Conservation (phyloP, 2,113 vertebrate species). For the Onychorhynchus coronatus region DNA sequence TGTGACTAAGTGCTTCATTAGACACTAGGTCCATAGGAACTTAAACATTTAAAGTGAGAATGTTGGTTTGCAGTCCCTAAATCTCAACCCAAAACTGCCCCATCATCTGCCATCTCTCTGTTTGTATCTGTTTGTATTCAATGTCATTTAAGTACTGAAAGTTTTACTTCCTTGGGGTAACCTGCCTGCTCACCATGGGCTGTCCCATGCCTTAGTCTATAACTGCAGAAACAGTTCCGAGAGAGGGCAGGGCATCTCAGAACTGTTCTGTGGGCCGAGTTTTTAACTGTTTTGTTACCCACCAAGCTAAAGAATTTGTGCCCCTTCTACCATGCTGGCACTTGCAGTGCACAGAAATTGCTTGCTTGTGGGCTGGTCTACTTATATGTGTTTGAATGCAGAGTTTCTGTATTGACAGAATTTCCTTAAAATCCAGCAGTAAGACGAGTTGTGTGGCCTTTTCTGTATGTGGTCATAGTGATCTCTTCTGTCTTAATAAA, state of each 20-base stretch:
- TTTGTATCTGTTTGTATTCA: neutral
- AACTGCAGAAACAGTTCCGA: neutral
- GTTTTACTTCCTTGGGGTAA: neutral
- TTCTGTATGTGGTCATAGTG: neutral
- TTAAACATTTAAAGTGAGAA: neutral
- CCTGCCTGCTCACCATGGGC: neutral
- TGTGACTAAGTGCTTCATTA: neutral
- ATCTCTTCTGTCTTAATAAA: neutral
- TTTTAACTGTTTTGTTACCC: neutral
- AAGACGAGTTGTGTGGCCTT: neutral
- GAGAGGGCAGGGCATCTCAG: neutral
- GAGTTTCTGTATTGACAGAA: neutral
- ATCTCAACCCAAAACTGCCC: neutral
- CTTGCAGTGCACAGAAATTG: neutral
- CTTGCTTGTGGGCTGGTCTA: neutral
- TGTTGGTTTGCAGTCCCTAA: neutral
- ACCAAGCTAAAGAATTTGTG: neutral
- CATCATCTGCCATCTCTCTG: neutral
- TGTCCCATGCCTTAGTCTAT: neutral
- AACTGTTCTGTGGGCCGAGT: neutral
- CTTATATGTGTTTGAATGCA: accelerated
- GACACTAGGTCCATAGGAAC: neutral
- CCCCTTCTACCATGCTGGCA: neutral
- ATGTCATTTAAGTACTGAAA: neutral
- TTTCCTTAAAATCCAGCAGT: neutral